A percentile compares a stretch with the other conserved stretches of the same genome.
Conservation (phyloP, 1,140 invertebrate genomes). For the Nasonia longicornis region DNA sequence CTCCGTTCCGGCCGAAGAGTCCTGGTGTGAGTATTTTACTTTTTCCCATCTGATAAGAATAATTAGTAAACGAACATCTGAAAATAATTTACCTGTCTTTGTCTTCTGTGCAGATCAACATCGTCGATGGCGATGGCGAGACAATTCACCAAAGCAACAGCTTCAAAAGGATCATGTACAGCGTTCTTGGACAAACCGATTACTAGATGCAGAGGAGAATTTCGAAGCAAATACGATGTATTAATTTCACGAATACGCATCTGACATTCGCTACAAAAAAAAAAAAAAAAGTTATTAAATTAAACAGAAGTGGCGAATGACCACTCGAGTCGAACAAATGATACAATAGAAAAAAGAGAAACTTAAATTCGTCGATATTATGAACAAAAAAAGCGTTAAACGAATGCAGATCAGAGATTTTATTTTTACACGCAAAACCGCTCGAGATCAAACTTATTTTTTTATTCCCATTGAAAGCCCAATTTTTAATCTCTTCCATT, state of each 20-base stretch:
- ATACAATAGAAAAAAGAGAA: not conserved
- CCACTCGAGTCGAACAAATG: not conserved
- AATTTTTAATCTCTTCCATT: constrained; percentile 42
- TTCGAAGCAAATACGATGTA: constrained; percentile 19
- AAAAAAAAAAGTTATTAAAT: not conserved
- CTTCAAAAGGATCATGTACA: constrained; percentile 92
- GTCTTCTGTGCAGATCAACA: constrained; percentile 66
- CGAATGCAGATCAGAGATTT: constrained; percentile 42
- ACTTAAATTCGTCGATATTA: not conserved
- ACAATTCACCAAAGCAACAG: constrained; percentile 91
- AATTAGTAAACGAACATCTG: not conserved
- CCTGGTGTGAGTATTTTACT: constrained; percentile 59
- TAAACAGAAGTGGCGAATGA: not conserved
- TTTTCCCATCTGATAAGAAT: not conserved
- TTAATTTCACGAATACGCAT: constrained; percentile 4
- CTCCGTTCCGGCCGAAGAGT: constrained; percentile 57
- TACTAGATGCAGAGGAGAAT: constrained; percentile 69
- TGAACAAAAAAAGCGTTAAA: constrained; percentile 8
- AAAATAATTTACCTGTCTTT: not conserved
- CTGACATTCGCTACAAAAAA: constrained; percentile 22
- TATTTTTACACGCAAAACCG: constrained; percentile 44
- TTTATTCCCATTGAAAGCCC: constrained; percentile 37
- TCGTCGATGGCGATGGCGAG: constrained; percentile 74
- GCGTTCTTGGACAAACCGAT: constrained; percentile 83
- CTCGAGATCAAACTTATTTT: constrained; percentile 40